These are phyloP conservation scores for Amblyornis subalaris DNA, from an alignment of 2,113 vertebrate species.

Conservation along the genomic window DNA sequence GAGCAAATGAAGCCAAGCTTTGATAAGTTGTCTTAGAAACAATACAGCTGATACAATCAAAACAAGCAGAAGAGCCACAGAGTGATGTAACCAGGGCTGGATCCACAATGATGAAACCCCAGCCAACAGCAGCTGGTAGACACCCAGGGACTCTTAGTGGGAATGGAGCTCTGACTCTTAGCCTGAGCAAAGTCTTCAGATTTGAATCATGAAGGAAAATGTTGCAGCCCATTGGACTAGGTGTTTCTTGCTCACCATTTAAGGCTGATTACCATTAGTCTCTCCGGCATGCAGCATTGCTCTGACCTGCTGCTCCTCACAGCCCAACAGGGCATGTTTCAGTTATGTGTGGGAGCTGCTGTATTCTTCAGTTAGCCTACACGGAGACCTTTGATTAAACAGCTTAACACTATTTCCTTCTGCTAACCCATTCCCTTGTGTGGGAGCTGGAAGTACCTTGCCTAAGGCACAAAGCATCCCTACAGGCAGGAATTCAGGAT, in stretches of 20 bases:
- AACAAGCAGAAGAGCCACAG: neutral
- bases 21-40: neutral
- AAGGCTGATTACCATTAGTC: neutral
- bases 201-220: neutral
- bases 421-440: neutral
- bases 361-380: neutral
- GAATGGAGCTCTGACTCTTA: neutral
- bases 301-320: neutral
- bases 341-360: neutral
- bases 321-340: neutral
- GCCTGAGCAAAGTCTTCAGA: neutral
- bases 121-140: neutral
- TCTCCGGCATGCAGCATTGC: neutral
- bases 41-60: neutral
- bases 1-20: neutral
- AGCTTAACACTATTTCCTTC: neutral
- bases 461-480: conserved; percentile 42
- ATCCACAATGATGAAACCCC: too few species aligned
- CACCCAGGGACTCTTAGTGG: neutral
- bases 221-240: neutral
- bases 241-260: neutral
- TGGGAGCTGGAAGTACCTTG: neutral
- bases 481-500: conserved; percentile 14
- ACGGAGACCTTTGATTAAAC: neutral
- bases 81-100: neutral